These are phyloP conservation scores for Pangasius sanitwongsei DNA, from an alignment of 2,797 vertebrate species.

Conservation along the genomic window DNA sequence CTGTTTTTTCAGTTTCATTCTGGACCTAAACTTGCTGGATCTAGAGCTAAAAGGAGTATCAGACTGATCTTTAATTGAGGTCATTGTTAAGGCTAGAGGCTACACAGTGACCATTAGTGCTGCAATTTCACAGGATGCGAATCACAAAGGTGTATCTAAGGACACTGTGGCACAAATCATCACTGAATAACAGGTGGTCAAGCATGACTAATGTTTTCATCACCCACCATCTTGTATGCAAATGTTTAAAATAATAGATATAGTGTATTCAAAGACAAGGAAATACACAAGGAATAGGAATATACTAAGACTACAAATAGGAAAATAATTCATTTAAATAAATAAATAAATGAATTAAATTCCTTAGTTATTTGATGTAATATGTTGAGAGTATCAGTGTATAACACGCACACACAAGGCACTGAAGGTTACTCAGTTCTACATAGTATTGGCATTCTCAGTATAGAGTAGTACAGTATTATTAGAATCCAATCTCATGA, in stretches of 20 bases:
- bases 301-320: not conserved
- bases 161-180: not conserved
- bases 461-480: not conserved
- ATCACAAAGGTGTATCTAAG: constrained; percentile 21
- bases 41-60: constrained; percentile 14
- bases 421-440: not conserved
- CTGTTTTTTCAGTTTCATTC: constrained; percentile 7
- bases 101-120: constrained; percentile 25
- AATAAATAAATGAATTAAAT: not conserved
- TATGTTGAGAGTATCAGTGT: not conserved
- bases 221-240: not conserved
- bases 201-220: constrained; percentile 11
- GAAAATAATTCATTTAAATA: not conserved
- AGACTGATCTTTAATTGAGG: constrained; percentile 45
- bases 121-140: constrained; percentile 31
- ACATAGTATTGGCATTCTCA: not conserved
- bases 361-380: not conserved
- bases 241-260: not conserved
- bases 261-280: too few species aligned
- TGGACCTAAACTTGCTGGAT: constrained; percentile 12
- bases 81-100: constrained; percentile 22
- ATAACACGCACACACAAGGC: not conserved
- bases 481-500: not conserved
- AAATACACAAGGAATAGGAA: not conserved
- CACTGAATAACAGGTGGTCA: not conserved